Evolutionary conservation across 2,113 vertebrate genomes (phyloP).

Genomic region (Prochilodus magdalenae): DNA sequence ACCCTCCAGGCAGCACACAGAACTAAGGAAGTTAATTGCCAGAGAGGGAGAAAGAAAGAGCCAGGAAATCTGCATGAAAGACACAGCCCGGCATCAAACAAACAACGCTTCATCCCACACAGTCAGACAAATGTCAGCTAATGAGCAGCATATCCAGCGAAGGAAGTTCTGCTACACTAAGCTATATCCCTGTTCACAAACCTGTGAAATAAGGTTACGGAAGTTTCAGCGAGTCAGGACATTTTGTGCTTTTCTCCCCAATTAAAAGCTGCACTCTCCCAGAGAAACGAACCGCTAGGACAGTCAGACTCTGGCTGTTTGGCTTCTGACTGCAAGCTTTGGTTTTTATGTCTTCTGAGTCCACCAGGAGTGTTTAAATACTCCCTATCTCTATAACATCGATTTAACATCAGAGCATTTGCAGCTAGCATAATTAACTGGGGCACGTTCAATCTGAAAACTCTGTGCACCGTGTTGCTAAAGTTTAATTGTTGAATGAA

Average conservation of each 20-base stretch:
- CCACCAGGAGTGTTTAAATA: too few species aligned
- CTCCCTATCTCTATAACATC: too few species aligned
- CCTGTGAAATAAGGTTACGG: not conserved
- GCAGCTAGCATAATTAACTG: too few species aligned
- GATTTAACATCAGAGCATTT: too few species aligned
- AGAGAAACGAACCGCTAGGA: not conserved
- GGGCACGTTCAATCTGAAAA: too few species aligned
- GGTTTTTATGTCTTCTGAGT: not conserved
- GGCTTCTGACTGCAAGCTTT: not conserved
- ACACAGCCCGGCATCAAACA: slow-evolving; percentile 38
- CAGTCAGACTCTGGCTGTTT: not conserved
- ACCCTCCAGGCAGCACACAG: slow-evolving; percentile 48
- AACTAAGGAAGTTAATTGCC: slow-evolving; percentile 60
- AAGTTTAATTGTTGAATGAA: too few species aligned
- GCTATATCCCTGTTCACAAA: slow-evolving; percentile 17
- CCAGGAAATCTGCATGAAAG: slow-evolving; percentile 26
- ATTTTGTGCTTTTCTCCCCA: not conserved
- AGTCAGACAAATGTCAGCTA: slow-evolving; percentile 45
- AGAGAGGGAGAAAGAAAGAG: slow-evolving; percentile 39
- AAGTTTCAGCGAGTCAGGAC: not conserved
- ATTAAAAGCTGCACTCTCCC: not conserved
- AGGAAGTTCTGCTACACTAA: not conserved
- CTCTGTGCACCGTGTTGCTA: too few species aligned
- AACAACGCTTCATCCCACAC: slow-evolving; percentile 17
- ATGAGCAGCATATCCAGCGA: slow-evolving; percentile 21